Evolutionary conservation across 2,113 vertebrate species (phyloP).

Genomic region (Lophius piscatorius): DNA sequence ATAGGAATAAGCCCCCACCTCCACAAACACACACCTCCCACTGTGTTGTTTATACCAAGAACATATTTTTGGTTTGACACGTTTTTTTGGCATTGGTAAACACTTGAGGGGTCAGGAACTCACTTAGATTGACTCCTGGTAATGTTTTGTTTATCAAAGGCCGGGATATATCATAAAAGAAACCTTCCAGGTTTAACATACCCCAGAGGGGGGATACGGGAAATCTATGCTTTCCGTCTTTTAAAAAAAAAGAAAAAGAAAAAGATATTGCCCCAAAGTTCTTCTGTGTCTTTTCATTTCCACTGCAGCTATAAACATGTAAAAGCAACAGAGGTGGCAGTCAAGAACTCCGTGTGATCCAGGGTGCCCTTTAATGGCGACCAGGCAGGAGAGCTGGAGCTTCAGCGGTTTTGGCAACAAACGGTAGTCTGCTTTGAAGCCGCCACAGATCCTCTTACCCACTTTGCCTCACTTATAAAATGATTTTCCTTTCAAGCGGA

Average conservation of each 20-base stretch:
- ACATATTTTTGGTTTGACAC: constrained; percentile 62
- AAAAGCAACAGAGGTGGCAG: constrained; percentile 39
- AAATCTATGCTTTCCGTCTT: constrained; percentile 23
- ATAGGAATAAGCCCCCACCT: constrained; percentile 22
- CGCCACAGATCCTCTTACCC: constrained; percentile 55
- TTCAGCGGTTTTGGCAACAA: constrained; percentile 68
- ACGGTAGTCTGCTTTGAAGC: constrained; percentile 56
- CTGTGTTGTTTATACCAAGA: constrained; percentile 48
- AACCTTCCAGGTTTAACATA: constrained; percentile 17
- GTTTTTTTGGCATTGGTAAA: constrained; percentile 57
- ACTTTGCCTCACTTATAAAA: constrained; percentile 30
- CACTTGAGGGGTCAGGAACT: constrained; percentile 25
- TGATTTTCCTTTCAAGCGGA: constrained; percentile 45
- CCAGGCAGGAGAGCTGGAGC: constrained; percentile 42
- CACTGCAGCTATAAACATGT: constrained; percentile 3
- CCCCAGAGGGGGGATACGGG: neutral
- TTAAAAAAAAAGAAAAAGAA: neutral
- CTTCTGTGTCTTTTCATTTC: constrained; percentile 24
- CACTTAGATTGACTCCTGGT: constrained; percentile 4
- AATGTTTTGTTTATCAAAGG: constrained; percentile 29
- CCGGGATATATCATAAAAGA: constrained; percentile 2
- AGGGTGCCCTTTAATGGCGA: constrained; percentile 44
- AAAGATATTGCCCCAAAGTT: constrained; percentile 18
- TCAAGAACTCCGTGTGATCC: constrained; percentile 37
- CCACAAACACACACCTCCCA: too few relatives aligned